Percentiles rank a stretch among this genome's conserved stretches.
phyloP scores from a whole-genome alignment of 1,140 invertebrate species.

The Uloborus diversus region DNA sequence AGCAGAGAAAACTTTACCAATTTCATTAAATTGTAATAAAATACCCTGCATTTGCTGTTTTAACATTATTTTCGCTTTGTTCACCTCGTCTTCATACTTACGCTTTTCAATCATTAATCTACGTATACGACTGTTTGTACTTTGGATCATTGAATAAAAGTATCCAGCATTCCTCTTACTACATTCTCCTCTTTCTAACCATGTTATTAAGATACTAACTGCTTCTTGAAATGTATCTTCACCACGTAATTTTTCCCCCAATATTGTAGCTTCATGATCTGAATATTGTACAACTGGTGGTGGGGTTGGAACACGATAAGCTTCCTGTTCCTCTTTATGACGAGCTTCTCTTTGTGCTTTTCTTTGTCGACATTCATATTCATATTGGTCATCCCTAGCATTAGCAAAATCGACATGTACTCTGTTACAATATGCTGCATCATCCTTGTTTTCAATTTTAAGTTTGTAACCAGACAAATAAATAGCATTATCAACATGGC shows the following conservation, averaged over 20 bases:
- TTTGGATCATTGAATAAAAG: constrained; percentile 95
- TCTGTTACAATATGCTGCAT: constrained; percentile 82
- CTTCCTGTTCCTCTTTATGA: constrained; percentile 84
- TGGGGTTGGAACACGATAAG: constrained; percentile 72
- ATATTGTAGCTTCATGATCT: constrained; percentile 79
- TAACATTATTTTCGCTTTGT: constrained; percentile 80
- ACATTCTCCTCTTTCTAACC: constrained; percentile 92
- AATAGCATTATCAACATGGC: constrained; percentile 87
- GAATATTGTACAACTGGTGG: constrained; percentile 87
- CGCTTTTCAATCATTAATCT: constrained; percentile 84
- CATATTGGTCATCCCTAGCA: constrained; percentile 90
- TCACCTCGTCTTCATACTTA: constrained; percentile 84
- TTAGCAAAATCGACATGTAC: constrained; percentile 95
- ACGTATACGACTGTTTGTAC: constrained; percentile 87
- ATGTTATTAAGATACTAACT: constrained; percentile 79
- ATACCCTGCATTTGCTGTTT: constrained; percentile 83
- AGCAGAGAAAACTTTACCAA: constrained; percentile 93
- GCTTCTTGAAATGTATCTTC: constrained; percentile 69
- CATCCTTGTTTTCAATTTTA: constrained; percentile 79
- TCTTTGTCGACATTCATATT: constrained; percentile 87
- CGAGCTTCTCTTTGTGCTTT: constrained; percentile 81
- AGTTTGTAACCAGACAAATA: constrained; percentile 93
- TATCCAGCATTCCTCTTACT: constrained; percentile 85
- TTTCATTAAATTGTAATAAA: constrained; percentile 90
- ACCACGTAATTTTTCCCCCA: constrained; percentile 84